phyloP scores from a whole-genome alignment of 2,888 invertebrate species.

The Cinara cedri region DNA sequence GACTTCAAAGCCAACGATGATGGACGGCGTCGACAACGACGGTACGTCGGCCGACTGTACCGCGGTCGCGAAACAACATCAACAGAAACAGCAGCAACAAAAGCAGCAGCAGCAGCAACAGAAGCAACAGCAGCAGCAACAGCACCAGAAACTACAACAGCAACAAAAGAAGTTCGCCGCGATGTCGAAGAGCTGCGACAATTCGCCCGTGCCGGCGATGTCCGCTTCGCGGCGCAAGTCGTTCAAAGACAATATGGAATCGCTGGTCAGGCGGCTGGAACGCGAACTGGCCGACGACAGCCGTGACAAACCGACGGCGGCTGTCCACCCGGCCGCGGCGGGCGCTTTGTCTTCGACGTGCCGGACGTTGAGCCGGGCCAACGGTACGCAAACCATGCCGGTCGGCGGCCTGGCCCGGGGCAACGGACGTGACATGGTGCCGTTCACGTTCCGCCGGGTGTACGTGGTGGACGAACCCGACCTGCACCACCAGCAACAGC shows the following conservation, averaged over 20 bases:
- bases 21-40: conserved; percentile 58
- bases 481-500: conserved; percentile 62
- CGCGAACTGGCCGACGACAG: conserved; percentile 31
- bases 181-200: conserved; percentile 54
- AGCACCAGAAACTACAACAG: conserved; percentile 4
- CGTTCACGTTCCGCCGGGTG: conserved; percentile 64
- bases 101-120: conserved; percentile 16
- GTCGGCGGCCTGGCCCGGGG: conserved; percentile 61
- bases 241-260: conserved; percentile 64
- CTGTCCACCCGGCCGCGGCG: conserved; percentile 58
- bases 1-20: conserved; percentile 54
- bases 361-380: conserved; percentile 60
- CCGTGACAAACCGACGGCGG: not conserved
- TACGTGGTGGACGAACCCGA: conserved; percentile 64
- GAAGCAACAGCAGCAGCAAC: conserved; percentile 56
- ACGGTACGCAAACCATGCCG: conserved; percentile 64
- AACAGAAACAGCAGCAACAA: conserved; percentile 6
- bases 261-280: conserved; percentile 63
- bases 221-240: conserved; percentile 62
- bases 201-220: conserved; percentile 58
- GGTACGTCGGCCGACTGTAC: conserved; percentile 40
- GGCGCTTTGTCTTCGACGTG: not conserved
- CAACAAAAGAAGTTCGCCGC: conserved; percentile 57
- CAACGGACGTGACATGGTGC: conserved; percentile 17
- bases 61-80: conserved; percentile 12